Percentiles rank a stretch among this genome's conserved stretches.
These are phyloP conservation scores for Oenanthe melanoleuca DNA, from an alignment of 2,113 vertebrate species.

Conservation along the genomic window DNA sequence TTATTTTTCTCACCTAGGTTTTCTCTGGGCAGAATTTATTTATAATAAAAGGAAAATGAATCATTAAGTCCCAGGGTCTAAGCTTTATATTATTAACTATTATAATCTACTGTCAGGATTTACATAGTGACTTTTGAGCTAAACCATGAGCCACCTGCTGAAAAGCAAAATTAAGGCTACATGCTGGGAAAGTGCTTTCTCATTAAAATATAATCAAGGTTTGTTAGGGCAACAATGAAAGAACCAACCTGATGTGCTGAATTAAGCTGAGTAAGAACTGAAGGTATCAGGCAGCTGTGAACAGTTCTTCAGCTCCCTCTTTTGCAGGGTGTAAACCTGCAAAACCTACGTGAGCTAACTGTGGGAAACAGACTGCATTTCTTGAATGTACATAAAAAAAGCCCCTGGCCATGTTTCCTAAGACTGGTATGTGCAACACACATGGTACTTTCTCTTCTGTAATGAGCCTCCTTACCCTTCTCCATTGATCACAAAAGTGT, in stretches of 20 bases:
- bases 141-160: slow-evolving; percentile 1
- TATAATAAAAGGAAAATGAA: slow-evolving; percentile 39
- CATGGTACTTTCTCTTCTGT: not conserved
- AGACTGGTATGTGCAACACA: not conserved
- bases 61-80: not conserved
- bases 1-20: not conserved
- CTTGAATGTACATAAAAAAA: not conserved
- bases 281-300: not conserved
- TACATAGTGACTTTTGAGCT: not conserved
- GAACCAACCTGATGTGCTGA: not conserved
- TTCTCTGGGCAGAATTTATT: slow-evolving; percentile 27
- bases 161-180: slow-evolving; percentile 39
- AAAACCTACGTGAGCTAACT: not conserved
- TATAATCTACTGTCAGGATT: not conserved
- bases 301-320: not conserved
- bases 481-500: not conserved
- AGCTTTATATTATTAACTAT: slow-evolving; percentile 4
- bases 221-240: slow-evolving; percentile 15
- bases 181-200: slow-evolving; percentile 1
- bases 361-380: not conserved
- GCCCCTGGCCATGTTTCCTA: not conserved
- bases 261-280: not conserved
- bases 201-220: slow-evolving; percentile 33
- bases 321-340: not conserved
- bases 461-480: not conserved